Base-by-base conservation (phyloP, 2,113 vertebrate genomes). In the Rhinogobius similis region DNA sequence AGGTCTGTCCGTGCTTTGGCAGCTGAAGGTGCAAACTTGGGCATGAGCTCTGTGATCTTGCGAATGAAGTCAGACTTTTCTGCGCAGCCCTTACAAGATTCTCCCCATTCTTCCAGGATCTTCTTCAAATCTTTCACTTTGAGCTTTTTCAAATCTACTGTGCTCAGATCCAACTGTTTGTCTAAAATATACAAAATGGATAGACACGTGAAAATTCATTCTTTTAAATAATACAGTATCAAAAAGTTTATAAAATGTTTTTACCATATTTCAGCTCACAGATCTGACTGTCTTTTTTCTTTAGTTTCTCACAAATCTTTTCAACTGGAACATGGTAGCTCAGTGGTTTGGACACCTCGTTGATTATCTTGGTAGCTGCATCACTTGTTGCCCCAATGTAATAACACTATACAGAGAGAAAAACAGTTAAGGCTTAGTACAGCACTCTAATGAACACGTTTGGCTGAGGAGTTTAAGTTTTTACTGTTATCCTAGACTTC, bases 1-100 rank as follows among this genome's bases (percentile, higher is more conserved):
- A 99, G 94, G n/a, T 99, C 97, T 67, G 95, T 95, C 91, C 96
- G 92, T 77, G 94, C 94, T 62, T 89, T 94, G 81, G 96, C 96
- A 4, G 95, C 97, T 26, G 91, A 92, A 3, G 98, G 97, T 0
- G 96, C 96, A 3, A 98, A 96, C 90, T 94, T 96, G 73, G 97
- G 97, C 98, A 99, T 98, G 79, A 98, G 94, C 92, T 99, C 97
- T 0, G 95, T 94, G 89, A 99, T 99, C 84, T 95, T 95, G 55
- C 96, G 95, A 89, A 99, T 98, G 82, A 97, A 99, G 88, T 99
- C 97, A 0, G 95, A 94, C 75, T 99, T 99, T 61, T 99, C 97
- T 0, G 94, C 98, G 1, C 98, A 99, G 83, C 98, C 97, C 89
- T 98, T 98, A 88, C 98, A 99, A 0, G 92, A 92, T 86, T 99